Evolutionary conservation across 2,797 vertebrate genomes (phyloP).

Genomic region (Cyclura pinguis): DNA sequence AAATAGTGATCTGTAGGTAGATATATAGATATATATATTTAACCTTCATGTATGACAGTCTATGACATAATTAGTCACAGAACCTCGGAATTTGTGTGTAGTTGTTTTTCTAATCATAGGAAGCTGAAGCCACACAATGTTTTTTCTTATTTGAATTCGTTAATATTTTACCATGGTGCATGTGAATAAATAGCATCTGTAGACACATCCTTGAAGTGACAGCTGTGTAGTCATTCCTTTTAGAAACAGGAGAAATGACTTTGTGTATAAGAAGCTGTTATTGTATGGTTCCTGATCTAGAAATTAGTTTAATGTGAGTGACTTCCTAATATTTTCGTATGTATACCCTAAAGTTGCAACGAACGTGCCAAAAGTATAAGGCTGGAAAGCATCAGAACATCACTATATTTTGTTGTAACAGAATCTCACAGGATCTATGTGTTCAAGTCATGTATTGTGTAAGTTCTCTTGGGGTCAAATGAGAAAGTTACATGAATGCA

Average conservation of each 20-base stretch:
- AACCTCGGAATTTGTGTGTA: background rate
- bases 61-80: background rate
- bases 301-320: constrained; percentile 59
- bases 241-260: constrained; percentile 38
- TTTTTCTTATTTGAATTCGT: background rate
- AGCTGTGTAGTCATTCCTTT: constrained; percentile 20
- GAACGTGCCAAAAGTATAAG: background rate
- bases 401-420: background rate
- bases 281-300: constrained; percentile 65
- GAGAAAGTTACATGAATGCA: background rate
- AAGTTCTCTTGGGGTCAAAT: background rate
- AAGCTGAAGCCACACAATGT: background rate
- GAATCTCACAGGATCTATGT: background rate
- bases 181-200: background rate
- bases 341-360: background rate
- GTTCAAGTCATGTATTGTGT: background rate
- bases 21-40: background rate
- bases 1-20: background rate
- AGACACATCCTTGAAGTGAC: constrained; percentile 26
- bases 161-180: background rate
- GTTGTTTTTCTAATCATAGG: background rate
- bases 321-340: background rate
- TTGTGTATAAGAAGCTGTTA: constrained; percentile 42
- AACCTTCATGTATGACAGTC: background rate
- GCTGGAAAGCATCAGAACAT: background rate